Base-by-base conservation (phyloP, 1,140 invertebrate genomes). In the Microplitis mediator region DNA sequence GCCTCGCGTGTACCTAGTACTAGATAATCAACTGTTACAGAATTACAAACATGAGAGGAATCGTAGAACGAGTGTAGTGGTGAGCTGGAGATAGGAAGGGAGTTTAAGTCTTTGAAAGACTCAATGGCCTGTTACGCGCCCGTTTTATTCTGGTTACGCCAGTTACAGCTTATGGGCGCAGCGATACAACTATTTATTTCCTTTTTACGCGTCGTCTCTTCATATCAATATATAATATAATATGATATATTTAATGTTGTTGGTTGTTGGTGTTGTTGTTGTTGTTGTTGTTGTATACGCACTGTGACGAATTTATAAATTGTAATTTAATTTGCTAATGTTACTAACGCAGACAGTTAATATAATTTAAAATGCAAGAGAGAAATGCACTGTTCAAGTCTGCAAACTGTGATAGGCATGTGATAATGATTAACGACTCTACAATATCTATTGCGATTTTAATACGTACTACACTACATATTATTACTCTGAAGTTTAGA, bases 1-100 rank as follows among this genome's bases (percentile, higher is more conserved):
- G 67, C 76, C 76, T 77, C 76, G 74, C 52, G 52, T 56, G 52
- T 13, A n/a, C n/a, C 52, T 56, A 56, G 13, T 5, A 16, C n/a
- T 56, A n/a, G 52, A 56, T 56, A 51, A 51, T 23, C n/a, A 56
- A 3, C 4, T 23, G 52, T 8, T n/a, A n/a, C n/a, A 31, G 14
- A 61, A 16, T 13, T 34, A 8, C 8, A 64, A 14, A 23, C 14
- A 39, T 6, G 6, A 16, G 62, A 64, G 32, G n/a, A 61, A 61
- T 45, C 11, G 39, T 9, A 45, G 39, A 45, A 2, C 8, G 39
- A 45, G 39, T 9, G 11, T 6, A 6, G 39, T 9, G 39, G 13
- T 31, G 4, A 63, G 32, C 5, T 51, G 63, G 39, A 65, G 11
- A 35, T 36, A 50, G 39, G 45, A 16, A 39, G 36, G 13, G 8